Conservation (phyloP, 2,113 vertebrate species). For the Emydocephalus ijimae region DNA sequence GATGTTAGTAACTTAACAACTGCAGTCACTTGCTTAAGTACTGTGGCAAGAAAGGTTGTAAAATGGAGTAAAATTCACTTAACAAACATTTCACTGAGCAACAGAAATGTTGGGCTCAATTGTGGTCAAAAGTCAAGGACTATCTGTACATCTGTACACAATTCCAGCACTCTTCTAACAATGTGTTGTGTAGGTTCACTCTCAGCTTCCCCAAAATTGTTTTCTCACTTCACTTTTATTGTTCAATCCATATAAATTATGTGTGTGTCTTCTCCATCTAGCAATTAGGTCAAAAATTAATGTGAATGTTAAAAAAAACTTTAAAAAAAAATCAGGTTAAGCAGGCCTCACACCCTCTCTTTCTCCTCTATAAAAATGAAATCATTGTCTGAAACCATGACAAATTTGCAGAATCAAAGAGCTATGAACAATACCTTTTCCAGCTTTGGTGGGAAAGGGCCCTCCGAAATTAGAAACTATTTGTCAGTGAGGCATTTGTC, state of each 20-base stretch:
- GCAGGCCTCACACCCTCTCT: neutral
- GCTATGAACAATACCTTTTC: neutral
- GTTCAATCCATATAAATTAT: neutral
- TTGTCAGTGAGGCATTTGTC: neutral
- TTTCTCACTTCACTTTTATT: neutral
- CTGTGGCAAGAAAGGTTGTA: neutral
- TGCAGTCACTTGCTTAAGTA: neutral
- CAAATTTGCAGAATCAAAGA: neutral
- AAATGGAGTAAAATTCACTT: neutral
- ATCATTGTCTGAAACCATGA: neutral
- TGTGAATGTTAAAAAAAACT: neutral
- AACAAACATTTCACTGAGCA: neutral
- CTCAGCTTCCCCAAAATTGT: neutral
- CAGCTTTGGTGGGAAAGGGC: neutral
- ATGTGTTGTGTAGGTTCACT: neutral
- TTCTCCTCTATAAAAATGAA: neutral
- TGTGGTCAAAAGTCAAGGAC: neutral
- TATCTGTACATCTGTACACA: neutral
- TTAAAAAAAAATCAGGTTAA: neutral
- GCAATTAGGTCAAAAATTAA: neutral
- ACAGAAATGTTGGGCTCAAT: neutral
- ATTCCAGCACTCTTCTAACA: neutral
- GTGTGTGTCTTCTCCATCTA: neutral
- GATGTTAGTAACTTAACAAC: neutral
- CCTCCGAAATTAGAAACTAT: neutral